These are phyloP conservation scores for Beaufortia kweichowensis DNA, from an alignment of 2,113 vertebrate genomes.

Conservation along the genomic window DNA sequence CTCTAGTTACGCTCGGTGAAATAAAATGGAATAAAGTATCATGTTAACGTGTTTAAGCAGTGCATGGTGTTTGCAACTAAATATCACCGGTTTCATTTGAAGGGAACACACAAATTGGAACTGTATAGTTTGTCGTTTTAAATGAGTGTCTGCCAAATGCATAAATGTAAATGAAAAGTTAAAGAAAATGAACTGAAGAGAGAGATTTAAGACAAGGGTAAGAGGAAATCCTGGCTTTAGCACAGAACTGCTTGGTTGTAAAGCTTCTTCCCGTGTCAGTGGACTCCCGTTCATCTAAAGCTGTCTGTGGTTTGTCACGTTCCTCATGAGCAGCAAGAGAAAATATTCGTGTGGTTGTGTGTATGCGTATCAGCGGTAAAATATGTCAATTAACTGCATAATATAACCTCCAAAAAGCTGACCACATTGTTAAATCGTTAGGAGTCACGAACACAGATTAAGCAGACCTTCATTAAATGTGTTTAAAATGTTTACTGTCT, in stretches of 20 bases:
- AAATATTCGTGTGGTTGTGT: constrained; percentile 14
- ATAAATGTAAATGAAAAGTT: background rate
- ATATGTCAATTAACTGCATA: background rate
- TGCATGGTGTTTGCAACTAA: too few species aligned
- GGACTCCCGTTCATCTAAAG: background rate
- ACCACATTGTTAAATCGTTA: constrained; percentile 19
- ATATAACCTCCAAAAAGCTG: constrained; percentile 27
- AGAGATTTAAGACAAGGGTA: constrained; percentile 1
- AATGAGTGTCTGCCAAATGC: background rate
- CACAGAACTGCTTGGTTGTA: constrained; percentile 16
- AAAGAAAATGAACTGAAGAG: background rate
- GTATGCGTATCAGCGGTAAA: background rate
- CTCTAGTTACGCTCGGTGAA: background rate
- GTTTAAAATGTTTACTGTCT: background rate
- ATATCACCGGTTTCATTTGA: too few species aligned
- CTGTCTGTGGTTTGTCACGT: constrained; percentile 46
- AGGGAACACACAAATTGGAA: too few species aligned
- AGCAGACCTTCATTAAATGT: background rate
- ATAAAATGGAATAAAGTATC: background rate
- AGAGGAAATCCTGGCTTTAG: constrained; percentile 46
- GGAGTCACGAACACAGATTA: constrained; percentile 5
- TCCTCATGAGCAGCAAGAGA: constrained; percentile 2
- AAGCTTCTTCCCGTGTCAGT: constrained; percentile 34
- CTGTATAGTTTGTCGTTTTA: background rate
- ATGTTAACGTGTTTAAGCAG: background rate